Conservation (phyloP, 1,140 invertebrate genomes). For the Cyrtorhinus lividipennis region DNA sequence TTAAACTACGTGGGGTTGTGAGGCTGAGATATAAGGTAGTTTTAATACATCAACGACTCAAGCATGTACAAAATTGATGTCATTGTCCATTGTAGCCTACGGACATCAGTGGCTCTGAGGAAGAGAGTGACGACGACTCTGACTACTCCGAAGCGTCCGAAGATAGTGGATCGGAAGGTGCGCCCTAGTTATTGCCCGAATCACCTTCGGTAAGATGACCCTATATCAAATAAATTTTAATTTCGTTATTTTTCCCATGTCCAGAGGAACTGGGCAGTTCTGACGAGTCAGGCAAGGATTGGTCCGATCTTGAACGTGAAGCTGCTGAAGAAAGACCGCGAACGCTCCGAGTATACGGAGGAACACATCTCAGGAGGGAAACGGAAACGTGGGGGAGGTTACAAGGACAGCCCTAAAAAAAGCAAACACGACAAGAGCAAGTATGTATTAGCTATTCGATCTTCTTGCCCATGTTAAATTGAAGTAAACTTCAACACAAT, state of each 20-base stretch:
- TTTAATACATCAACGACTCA: neutral
- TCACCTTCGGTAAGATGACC: no score
- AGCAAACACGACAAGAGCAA: slow-evolving; percentile 22
- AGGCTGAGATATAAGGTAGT: neutral
- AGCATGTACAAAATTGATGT: no score
- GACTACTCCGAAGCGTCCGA: slow-evolving; percentile 78
- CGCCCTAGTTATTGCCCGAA: neutral
- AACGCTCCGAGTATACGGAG: slow-evolving; percentile 37
- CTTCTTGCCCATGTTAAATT: neutral
- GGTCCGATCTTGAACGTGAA: slow-evolving; percentile 90
- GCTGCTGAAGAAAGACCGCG: slow-evolving; percentile 79
- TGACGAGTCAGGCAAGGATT: slow-evolving; percentile 96
- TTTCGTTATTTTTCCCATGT: neutral
- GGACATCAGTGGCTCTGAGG: slow-evolving; percentile 53
- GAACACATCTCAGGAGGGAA: slow-evolving; percentile 37
- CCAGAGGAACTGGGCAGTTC: slow-evolving; percentile 53
- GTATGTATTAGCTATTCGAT: neutral
- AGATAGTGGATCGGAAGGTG: slow-evolving; percentile 56
- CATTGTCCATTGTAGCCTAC: slow-evolving; percentile 47
- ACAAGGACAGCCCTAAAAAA: slow-evolving; percentile 33
- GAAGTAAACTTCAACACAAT: neutral
- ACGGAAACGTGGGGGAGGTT: slow-evolving; percentile 31
- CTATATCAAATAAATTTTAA: neutral
- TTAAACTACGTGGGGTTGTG: no score
- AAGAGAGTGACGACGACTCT: slow-evolving; percentile 69